Evolutionary conservation across 92 coral and sea anemone genomes (phyloP), one percentile per base, ranked within the genome.

Genomic region (Ricordea florida): DNA sequence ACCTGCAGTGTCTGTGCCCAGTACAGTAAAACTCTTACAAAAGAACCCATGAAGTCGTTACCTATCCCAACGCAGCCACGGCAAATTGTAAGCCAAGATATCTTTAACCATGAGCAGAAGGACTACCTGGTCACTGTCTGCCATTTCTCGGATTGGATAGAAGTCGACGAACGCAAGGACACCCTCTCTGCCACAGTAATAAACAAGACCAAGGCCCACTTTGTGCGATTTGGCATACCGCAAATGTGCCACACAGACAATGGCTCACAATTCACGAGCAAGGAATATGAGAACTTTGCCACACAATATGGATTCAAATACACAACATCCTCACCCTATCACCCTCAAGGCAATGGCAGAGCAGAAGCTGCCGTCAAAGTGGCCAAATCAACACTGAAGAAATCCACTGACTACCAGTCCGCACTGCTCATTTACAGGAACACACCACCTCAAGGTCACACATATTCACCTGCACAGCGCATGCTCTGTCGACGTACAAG

Each of bases 331-430:
- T 59, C 80, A 14, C 79, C 78, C 24, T 79, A 69, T 8, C 71
- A 69, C 44, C 72, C 79, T 11, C 31, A 69, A 67, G 85, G 79
- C 22, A 79, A 79, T 27, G 79, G 66, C 44, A 70, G 49, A 71
- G 51, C 62, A 13, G 49, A 69, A 48, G 76, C 62, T 11, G 64
- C 37, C 7, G 67, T 56, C 10, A 72, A 82, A 24, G 81, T 63
- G 11, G 50, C 43, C 76, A 43, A 81, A 44, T 13, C 48, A 30
- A 80, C 62, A 30, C 42, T 75, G 14, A 68, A 74, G 38, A 86
- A 57, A 48, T 57, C 92, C 6, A 52, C 51, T 17, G 66, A n/a
- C n/a, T n/a, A n/a, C n/a, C n/a, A n/a, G n/a, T n/a, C n/a, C n/a
- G n/a, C n/a, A n/a, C n/a, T n/a, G n/a, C n/a, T n/a, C n/a, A n/a